Evolutionary conservation across 1,140 invertebrate genomes (phyloP), one percentile per base, ranked within the genome.

Genomic region (Drosophila oshimai): DNA sequence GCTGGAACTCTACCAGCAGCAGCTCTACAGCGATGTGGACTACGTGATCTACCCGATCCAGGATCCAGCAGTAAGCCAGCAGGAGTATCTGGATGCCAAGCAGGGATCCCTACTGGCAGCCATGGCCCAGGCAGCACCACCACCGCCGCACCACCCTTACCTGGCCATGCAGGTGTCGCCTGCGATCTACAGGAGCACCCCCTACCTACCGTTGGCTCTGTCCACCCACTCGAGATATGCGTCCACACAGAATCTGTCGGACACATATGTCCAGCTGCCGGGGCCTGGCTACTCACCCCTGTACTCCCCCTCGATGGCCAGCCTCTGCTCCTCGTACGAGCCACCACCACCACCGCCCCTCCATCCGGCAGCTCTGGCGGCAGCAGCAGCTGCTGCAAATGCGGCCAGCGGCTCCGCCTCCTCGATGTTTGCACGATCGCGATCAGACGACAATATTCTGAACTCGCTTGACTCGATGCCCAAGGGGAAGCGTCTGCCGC

Each of bases 41-140:
- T 98, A 96, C 79, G 96, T 97, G 0, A 96, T 97, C 88, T 98
- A 97, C 81, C 96, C 96, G 0, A 90, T 97, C 41, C 96, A 97
- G 91, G 96, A 98, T 91, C 96, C 96, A 15, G 95, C 95, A 0
- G 93, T 97, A 13, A 97, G 96, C 55, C 96, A 96, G 89, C 96
- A 97, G 90, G 96, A 98, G 87, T 97, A 97, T 90, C 93, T 97
- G 71, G 96, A 97, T 76, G 95, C 96, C 5, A 97, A 97, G 83
- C 93, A 96, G 78, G 95, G 95, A 2, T 94, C 93, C 0, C 75
- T 94, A 4, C 69, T 94, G 22, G 94, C 94, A 0, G 93, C 93
- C 4, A 92, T 94, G 91, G 93, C 93, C 4, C 92, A 92, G 71
- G 92, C 93, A 64, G 92, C 93, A 0, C 92, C 93, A 2, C 92